Base-by-base conservation (phyloP, 1,140 invertebrate species). In the Caligus rogercresseyi region DNA sequence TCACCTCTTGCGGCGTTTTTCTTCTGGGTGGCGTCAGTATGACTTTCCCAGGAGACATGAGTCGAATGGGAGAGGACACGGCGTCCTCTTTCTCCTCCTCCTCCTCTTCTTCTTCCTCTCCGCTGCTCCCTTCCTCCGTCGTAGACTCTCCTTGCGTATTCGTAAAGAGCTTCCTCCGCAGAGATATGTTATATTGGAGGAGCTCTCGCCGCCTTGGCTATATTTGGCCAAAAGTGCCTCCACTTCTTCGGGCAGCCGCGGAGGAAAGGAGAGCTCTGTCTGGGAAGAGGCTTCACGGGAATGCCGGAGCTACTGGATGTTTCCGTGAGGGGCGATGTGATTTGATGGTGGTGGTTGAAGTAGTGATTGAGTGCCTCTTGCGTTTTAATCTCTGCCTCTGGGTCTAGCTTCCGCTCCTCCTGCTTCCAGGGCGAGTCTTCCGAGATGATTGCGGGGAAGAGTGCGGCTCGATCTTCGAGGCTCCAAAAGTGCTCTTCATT, bases 371-470 rank as follows among this genome's bases (percentile, higher is more conserved):
- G 21, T 13, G 57, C 57, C 26, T 60, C 57, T 25, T 60, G 57
- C 1, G 57, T 60, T 43, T 31, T 25, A 43, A 25, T 43, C 11
- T 60, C 57, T 2, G 26, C 3, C 18, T 60, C 57, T 14, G 57
- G 23, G 23, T 43, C 26, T 18, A 43, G 18, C 26, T 19, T 18
- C 15, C 20, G 20, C 2, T 18, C 18, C 24, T 60, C 57, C 19
- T 63, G 61, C 23, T 63, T 63, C 52, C 24, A 59, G 14, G 61
- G 61, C 13, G 61, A 63, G 23, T 63, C 61, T 14, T 63, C 61
- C 18, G 52, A 59, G 19, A 63, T 63, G 19, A 23, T 15, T 11
- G 25, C 53, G 3, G 61, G 61, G 23, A 58, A 63, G 14, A 63
- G 54, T 16, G 19, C 25, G 16, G 52, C 54, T 55, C 52, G 54